A percentile compares a stretch with the other conserved stretches of the same genome.
phyloP scores from a whole-genome alignment of 1,140 invertebrate genomes.

The Zaprionus africanus region DNA sequence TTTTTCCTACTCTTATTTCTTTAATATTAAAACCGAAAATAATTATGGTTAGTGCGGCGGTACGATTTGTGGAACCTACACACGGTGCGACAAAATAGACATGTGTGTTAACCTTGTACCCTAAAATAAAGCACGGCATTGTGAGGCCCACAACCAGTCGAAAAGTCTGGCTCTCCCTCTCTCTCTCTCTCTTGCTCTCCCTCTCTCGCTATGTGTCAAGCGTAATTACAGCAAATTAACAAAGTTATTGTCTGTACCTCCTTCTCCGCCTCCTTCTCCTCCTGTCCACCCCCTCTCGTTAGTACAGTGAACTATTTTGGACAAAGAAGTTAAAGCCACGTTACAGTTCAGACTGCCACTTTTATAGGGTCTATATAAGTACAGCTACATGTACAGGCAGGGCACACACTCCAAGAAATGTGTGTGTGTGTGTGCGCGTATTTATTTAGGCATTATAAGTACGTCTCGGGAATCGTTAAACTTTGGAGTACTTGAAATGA shows the following conservation, averaged over 20 bases:
- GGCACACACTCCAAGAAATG: slow-evolving; percentile 18
- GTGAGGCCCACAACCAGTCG: slow-evolving; percentile 49
- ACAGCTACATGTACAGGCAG: slow-evolving; percentile 53
- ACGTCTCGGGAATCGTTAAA: slow-evolving; percentile 64
- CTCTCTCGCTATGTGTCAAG: slow-evolving; percentile 5
- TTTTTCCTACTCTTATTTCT: slow-evolving; percentile 44
- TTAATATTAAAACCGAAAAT: slow-evolving; percentile 75
- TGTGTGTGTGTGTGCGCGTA: slow-evolving; percentile 8
- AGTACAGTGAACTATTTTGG: slow-evolving; percentile 71
- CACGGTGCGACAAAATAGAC: slow-evolving; percentile 50
- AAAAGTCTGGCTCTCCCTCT: slow-evolving; percentile 20
- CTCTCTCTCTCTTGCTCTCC: background rate
- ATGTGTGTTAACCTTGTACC: slow-evolving; percentile 70
- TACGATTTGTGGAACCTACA: slow-evolving; percentile 75
- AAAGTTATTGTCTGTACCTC: slow-evolving; percentile 52
- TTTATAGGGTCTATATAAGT: slow-evolving; percentile 40
- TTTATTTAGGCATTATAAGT: slow-evolving; percentile 47
- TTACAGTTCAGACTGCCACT: slow-evolving; percentile 59
- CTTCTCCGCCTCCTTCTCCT: slow-evolving; percentile 5
- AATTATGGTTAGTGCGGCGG: slow-evolving; percentile 68
- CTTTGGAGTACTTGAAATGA: slow-evolving; percentile 64
- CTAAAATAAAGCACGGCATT: slow-evolving; percentile 80
- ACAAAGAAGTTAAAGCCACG: slow-evolving; percentile 57
- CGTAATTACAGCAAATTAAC: slow-evolving; percentile 77
- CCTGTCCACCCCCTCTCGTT: slow-evolving; percentile 4